Percentiles rank a stretch among this genome's conserved stretches.
phyloP scores from a whole-genome alignment of 2,113 vertebrate species.

The Poeciliopsis retropinna region DNA sequence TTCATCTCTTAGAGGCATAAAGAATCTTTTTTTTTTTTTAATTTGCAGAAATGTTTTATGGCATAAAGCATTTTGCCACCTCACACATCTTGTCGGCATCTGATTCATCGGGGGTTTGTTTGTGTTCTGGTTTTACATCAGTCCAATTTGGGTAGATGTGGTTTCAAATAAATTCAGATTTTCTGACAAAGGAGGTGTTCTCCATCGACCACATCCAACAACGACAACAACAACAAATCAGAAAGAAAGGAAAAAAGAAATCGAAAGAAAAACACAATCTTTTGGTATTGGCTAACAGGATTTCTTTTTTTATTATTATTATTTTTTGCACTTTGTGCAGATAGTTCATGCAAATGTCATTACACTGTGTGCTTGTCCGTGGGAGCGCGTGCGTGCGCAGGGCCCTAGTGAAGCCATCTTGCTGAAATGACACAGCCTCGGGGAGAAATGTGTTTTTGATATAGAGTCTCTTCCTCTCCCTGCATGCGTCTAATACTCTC shows the following conservation, averaged over 20 bases:
- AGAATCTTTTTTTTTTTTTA: background rate
- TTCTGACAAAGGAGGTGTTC: background rate
- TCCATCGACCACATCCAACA: background rate
- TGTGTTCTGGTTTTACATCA: background rate
- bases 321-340: background rate
- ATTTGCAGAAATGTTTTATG: background rate
- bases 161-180: background rate
- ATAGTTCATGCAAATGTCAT: slow-evolving; percentile 49
- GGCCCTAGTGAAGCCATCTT: slow-evolving; percentile 26
- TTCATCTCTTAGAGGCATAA: background rate
- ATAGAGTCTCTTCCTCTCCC: slow-evolving; percentile 76
- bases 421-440: slow-evolving; percentile 68
- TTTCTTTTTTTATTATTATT: no score
- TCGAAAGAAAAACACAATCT: background rate
- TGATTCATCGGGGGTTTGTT: background rate
- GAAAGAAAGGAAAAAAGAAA: background rate
- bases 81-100: background rate
- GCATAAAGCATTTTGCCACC: background rate
- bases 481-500: slow-evolving; percentile 74
- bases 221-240: no score
- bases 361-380: background rate
- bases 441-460: slow-evolving; percentile 79
- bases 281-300: background rate
- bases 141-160: background rate
- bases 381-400: slow-evolving; percentile 52